Percentiles rank a stretch among this genome's conserved stretches.
Conservation (phyloP, 2,797 vertebrate species). For the Urosaurus nigricauda region DNA sequence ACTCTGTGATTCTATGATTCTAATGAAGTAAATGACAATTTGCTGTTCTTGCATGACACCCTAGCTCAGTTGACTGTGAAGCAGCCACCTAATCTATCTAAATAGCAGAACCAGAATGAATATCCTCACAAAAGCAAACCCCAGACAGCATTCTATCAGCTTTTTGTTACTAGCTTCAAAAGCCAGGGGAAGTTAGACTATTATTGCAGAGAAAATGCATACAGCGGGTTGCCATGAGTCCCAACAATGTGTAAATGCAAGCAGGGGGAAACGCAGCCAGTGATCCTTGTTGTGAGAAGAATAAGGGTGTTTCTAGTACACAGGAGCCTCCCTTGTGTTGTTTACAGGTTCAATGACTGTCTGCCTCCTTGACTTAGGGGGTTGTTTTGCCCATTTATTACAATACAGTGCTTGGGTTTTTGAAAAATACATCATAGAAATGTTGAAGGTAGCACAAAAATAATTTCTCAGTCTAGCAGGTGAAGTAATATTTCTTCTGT, state of each 20-base stretch:
- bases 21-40: not conserved
- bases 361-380: not conserved
- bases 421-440: not conserved
- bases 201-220: slow-evolving; percentile 4
- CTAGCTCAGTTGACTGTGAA: not conserved
- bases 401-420: not conserved
- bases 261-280: not conserved
- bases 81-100: not conserved
- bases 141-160: not conserved
- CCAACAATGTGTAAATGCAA: not conserved
- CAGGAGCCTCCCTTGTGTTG: not conserved
- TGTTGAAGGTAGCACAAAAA: not conserved
- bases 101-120: no score
- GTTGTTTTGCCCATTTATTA: not conserved
- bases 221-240: not conserved
- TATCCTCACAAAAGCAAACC: slow-evolving; percentile 3
- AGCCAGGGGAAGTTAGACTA: not conserved
- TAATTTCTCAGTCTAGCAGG: no score
- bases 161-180: not conserved
- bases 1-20: no score
- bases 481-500: not conserved
- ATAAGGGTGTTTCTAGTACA: not conserved
- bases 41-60: not conserved
- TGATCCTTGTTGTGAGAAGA: not conserved
- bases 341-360: not conserved